Base-by-base conservation (phyloP, 2,797 vertebrate genomes). In the Dermochelys coriacea region DNA sequence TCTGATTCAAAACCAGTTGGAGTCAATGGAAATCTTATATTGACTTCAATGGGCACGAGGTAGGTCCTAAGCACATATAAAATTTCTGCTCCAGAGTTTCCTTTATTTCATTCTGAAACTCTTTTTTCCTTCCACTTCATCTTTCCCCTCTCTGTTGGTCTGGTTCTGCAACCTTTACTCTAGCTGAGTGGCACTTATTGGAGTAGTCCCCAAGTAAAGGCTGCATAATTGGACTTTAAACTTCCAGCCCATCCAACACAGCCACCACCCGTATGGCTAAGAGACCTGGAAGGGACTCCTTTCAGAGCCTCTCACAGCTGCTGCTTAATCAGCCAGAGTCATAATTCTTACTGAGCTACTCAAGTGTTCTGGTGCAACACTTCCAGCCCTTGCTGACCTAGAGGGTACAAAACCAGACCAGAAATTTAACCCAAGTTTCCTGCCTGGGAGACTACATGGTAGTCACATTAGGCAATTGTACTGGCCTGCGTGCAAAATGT, bases 1-100 rank as follows among this genome's bases (percentile, higher is more conserved):
- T 29, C 9, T 59, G 41, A 54, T 55, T 86, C 93, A 93, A 91
- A 94, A 80, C 59, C 89, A 88, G 80, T n/a, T 9, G 23, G 75
- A 64, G 51, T 51, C 50, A 84, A 71, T 45, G 41, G 41, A 5
- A 11, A 9, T 50, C 49, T 50, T 29, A 50, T 34, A 9, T 18
- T 79, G 7, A 47, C 41, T 31, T 31, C 81, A 61, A 4, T 25
- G 19, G 45, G 45, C 31, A 15, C 1, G 45, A 34, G 18, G 19
- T n/a, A 68, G n/a, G 34, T 18, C 64, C n/a, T 68, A 68, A 37
- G 9, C 34, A 21, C 61, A n/a, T 34, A 61, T 68, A n/a, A 68
- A n/a, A 68, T 8, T 68, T 68, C n/a, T 64, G 19, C 31, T 45
- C 74, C 21, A 14, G 88, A 78, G 64, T 78, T n/a, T 79, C 45